Evolutionary conservation across 1,140 invertebrate genomes (phyloP).

Genomic region (Rhopalosiphum maidis): DNA sequence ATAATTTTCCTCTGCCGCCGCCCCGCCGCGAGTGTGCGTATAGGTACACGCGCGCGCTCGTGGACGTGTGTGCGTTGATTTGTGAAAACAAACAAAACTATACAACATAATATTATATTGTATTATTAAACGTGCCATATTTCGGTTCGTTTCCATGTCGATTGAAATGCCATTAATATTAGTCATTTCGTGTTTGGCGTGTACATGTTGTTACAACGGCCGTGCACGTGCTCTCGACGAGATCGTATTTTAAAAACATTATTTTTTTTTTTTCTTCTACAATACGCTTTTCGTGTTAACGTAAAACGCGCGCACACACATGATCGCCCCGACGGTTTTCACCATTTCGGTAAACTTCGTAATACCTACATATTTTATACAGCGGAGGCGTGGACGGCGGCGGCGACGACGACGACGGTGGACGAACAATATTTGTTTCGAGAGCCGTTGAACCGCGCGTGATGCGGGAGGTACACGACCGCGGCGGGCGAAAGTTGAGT

Average conservation of each 20-base stretch:
- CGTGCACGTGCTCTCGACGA: background rate
- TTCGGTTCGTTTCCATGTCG: conserved; percentile 11
- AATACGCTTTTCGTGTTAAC: background rate
- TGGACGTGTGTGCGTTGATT: background rate
- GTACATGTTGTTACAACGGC: background rate
- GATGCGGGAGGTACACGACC: background rate
- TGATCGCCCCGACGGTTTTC: background rate
- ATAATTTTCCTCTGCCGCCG: background rate
- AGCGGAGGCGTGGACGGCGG: too few species aligned
- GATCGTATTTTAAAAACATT: conserved; percentile 18
- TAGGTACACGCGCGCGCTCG: too few species aligned
- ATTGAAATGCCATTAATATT: conserved; percentile 28
- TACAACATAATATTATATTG: background rate
- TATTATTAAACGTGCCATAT: conserved; percentile 3
- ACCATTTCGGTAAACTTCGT: background rate
- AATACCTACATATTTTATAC: background rate
- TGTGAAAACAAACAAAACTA: conserved; percentile 20
- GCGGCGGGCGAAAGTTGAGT: background rate
- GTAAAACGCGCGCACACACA: background rate
- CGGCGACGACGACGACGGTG: too few species aligned
- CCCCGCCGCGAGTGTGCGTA: background rate
- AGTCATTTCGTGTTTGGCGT: background rate
- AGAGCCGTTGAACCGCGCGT: background rate
- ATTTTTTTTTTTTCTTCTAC: background rate
- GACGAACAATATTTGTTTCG: background rate